Evolutionary conservation across 2,113 vertebrate species (phyloP), one percentile per base, ranked within the genome.

Genomic region (Coregonus clupeaformis): DNA sequence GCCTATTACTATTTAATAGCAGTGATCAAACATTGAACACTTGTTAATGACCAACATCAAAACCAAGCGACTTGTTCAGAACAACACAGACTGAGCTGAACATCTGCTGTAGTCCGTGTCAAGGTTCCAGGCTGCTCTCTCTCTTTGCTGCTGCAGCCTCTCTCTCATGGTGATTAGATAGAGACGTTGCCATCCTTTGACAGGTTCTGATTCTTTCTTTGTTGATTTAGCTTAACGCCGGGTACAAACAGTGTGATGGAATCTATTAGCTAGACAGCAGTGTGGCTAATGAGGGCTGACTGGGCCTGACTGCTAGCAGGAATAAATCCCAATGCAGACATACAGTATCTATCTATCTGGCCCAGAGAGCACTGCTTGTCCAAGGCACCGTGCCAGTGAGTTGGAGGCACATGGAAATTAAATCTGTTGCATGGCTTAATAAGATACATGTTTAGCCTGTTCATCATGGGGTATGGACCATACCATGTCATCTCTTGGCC

Each of bases 21-120:
- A 0, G 73, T 85, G 82, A 90, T 90, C 80, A 87, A 88, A 88
- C 81, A 73, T 45, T 47, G 68, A 79, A 82, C 76, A 86, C 64
- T 84, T 83, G 62, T 72, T 83, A 85, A 89, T 86, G 80, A 85
- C 78, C 83, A 80, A 79, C 59, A 69, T 69, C 55, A 84, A 83
- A 89, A 77, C 59, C 5, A 1, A 20, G n/a, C 1, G 57, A 60
- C 57, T 24, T 24, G 20, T 81, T 52, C 59, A 49, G 80, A 79
- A 64, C 25, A 82, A 52, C 49, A 14, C 70, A 67, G 75, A 69
- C 59, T 32, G 5, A 77, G 67, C 18, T 79, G 79, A 86, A 85
- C 75, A 84, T 77, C 85, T 89, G 85, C 12, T 60, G 20, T n/a
- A 13, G n/a, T 60, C 57, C 36, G 16, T 16, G n/a, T n/a, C 20